Percentiles rank a stretch among this genome's conserved stretches.
phyloP scores from a whole-genome alignment of 2,888 invertebrate genomes.

The Callinectes sapidus region DNA sequence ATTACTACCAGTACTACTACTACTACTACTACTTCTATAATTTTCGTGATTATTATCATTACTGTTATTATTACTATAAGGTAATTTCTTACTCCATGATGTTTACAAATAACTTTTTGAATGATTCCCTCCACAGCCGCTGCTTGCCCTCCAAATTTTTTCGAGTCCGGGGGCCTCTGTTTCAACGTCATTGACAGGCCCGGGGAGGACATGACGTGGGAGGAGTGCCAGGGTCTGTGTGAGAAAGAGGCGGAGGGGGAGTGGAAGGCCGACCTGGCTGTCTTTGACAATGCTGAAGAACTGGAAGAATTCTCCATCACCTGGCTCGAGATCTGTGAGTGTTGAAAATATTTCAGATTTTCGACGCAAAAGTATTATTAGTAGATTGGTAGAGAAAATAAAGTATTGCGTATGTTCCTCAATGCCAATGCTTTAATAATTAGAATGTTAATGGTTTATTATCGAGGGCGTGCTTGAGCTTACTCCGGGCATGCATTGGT shows the following conservation, averaged over 20 bases:
- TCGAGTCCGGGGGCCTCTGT: slow-evolving; percentile 36
- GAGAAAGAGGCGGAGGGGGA: neutral
- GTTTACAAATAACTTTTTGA: too few relatives aligned
- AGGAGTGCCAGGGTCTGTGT: slow-evolving; percentile 18
- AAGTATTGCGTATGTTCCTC: neutral
- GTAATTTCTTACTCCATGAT: too few relatives aligned
- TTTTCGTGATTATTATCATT: too few relatives aligned
- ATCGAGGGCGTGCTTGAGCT: too few relatives aligned
- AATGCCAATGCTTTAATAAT: neutral
- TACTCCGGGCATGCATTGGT: too few relatives aligned
- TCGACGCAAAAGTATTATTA: neutral
- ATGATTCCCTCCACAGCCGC: neutral
- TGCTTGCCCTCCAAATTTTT: slow-evolving; percentile 43
- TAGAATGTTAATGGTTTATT: too few relatives aligned
- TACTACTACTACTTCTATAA: too few relatives aligned
- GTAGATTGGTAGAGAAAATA: neutral
- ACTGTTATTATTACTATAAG: too few relatives aligned
- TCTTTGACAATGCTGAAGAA: slow-evolving; percentile 44
- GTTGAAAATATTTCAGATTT: neutral
- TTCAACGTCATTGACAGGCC: slow-evolving; percentile 39
- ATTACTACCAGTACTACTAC: too few relatives aligned
- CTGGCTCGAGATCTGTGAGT: slow-evolving; percentile 36
- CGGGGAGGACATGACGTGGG: slow-evolving; percentile 42
- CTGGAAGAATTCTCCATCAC: slow-evolving; percentile 42
- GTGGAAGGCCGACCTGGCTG: neutral